Base-by-base conservation (phyloP, 2,113 vertebrate genomes). In the Alouatta palliata region DNA sequence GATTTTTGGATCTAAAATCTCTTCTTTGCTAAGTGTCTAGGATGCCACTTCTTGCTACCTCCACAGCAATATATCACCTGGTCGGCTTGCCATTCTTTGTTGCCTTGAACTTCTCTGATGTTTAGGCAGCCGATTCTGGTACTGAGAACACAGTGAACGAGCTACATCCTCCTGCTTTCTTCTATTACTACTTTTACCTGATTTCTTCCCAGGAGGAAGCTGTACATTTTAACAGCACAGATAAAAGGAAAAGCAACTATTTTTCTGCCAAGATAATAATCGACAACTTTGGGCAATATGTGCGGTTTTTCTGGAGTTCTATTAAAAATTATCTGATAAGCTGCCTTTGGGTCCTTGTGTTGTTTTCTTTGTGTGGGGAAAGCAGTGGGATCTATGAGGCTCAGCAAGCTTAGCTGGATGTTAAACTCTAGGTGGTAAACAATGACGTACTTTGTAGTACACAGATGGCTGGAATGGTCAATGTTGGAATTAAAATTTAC, bases 241-340 rank as follows among this genome's bases (percentile, higher is more conserved):
- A 93, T 56, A 85, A 3, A 43, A 97, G 52, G 80, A 96, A 94
- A 97, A 47, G 32, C 56, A 97, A 95, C 84, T 49, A 80, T 82
- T 90, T 71, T 98, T 97, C 97, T 95, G 86, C n/a, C 4, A 56
- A 96, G 95, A 90, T 25, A 27, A 77, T 6, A 96, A 93, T 68
- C 35, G 61, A 20, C 3, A 32, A 96, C 86, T 92, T 66, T 84
- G 95, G 20, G 52, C 90, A 94, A 96, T 75, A 54, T 71, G 40
- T 95, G 87, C 35, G 49, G 52, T 54, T 97, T 64, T 97, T 97
- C 64, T 95, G 93, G n/a, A 88, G 86, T n/a, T 93, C 8, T 96
- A 97, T 95, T 94, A 97, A 96, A 98, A 92, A 88, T 77, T 92
- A 97, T 96, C 96, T 96, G 96, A 97, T 90, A 96, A 95, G 20